Percentiles rank a stretch among this genome's conserved stretches.
Evolutionary conservation across 2,888 invertebrate genomes (phyloP).

Genomic region (Drosophila limbata): DNA sequence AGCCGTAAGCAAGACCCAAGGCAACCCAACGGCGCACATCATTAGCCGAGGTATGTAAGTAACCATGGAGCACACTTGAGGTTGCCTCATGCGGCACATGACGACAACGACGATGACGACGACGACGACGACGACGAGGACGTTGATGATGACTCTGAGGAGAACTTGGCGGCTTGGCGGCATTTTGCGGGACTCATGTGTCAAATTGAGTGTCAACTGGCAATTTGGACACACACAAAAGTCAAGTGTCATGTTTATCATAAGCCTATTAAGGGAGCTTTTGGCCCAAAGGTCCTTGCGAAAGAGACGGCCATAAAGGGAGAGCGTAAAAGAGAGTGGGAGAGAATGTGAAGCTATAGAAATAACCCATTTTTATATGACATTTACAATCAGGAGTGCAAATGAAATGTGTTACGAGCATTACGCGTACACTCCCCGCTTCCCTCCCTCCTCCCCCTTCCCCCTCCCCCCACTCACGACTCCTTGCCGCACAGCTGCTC

Average conservation of each 20-base stretch:
- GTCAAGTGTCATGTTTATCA: constrained; percentile 84
- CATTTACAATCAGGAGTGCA: constrained; percentile 51
- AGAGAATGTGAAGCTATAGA: constrained; percentile 65
- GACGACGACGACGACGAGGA: constrained; percentile 17
- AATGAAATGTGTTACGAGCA: constrained; percentile 33
- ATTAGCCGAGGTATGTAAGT: constrained; percentile 73
- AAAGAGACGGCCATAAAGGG: background rate
- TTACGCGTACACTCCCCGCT: constrained; percentile 9
- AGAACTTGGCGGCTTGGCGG: constrained; percentile 38
- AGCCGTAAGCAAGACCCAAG: constrained; percentile 46
- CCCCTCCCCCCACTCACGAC: background rate
- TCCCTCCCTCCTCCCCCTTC: background rate
- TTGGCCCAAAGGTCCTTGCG: constrained; percentile 45
- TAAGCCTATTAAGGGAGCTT: constrained; percentile 84
- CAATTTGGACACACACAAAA: constrained; percentile 76
- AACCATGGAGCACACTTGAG: constrained; percentile 82
- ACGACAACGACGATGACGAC: constrained; percentile 27
- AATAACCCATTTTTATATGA: constrained; percentile 73
- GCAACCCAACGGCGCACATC: constrained; percentile 69
- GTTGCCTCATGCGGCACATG: constrained; percentile 54
- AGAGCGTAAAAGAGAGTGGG: background rate
- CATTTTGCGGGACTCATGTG: constrained; percentile 74
- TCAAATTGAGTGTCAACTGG: constrained; percentile 85
- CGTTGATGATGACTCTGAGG: constrained; percentile 9
- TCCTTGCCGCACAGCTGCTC: constrained; percentile 66